phyloP scores from a whole-genome alignment of 2,888 invertebrate genomes.

The Deilephila porcellus region DNA sequence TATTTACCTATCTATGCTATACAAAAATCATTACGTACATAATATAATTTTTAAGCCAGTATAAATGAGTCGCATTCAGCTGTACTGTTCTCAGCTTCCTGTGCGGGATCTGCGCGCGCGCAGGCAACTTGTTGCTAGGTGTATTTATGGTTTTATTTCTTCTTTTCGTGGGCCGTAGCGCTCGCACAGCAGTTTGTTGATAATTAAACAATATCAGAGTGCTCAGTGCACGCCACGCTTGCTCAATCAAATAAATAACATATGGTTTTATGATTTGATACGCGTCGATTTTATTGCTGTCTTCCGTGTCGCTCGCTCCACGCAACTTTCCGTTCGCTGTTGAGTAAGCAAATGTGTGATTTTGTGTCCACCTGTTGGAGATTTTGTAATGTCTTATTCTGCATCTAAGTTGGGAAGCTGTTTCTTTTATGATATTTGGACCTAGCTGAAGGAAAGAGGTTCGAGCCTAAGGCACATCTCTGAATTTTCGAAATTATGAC shows the following conservation, averaged over 20 bases:
- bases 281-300: slow-evolving; percentile 7
- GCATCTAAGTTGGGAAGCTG: not conserved
- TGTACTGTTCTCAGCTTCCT: slow-evolving; percentile 1
- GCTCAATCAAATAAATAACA: not conserved
- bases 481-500: too few species aligned
- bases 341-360: not conserved
- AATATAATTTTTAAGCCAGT: too few species aligned
- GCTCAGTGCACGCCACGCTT: not conserved
- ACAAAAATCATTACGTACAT: too few species aligned
- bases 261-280: not conserved
- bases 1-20: too few species aligned
- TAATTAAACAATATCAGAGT: slow-evolving; percentile 29
- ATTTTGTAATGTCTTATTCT: not conserved
- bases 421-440: too few species aligned
- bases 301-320: not conserved
- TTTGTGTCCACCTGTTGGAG: not conserved
- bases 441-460: too few species aligned
- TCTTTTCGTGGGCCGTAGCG: slow-evolving; percentile 30
- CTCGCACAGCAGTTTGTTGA: slow-evolving; percentile 30
- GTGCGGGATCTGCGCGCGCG: slow-evolving; percentile 35
- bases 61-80: not conserved
- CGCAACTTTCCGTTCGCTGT: not conserved
- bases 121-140: slow-evolving; percentile 43
- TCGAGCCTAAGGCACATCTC: too few species aligned
- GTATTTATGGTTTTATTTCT: slow-evolving; percentile 38